These are phyloP conservation scores for Drosophila mojavensis DNA, from an alignment of 1,140 invertebrate genomes.

Conservation along the genomic window DNA sequence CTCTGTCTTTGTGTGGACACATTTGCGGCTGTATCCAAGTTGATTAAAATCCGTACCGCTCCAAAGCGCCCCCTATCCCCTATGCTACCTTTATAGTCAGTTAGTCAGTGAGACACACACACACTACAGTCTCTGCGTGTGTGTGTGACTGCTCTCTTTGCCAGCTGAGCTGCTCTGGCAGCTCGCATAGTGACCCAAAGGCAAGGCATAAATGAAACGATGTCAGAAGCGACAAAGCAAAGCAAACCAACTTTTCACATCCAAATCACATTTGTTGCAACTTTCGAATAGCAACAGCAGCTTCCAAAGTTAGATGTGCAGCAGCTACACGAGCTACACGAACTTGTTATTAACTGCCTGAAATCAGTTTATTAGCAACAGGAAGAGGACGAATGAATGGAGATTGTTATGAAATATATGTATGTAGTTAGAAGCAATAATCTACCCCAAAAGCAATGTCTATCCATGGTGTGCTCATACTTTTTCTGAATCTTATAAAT, in stretches of 20 bases:
- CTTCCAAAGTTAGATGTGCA: no score
- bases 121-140: neutral
- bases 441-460: no score
- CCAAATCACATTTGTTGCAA: neutral
- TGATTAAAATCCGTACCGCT: constrained; percentile 36
- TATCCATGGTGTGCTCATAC: no score
- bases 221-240: neutral
- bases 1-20: constrained; percentile 15
- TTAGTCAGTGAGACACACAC: neutral
- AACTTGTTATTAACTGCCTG: no score
- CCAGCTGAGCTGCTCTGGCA: constrained; percentile 4
- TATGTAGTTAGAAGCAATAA: no score
- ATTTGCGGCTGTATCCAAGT: constrained; percentile 37
- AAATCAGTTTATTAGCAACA: no score
- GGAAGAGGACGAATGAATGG: no score
- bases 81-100: neutral
- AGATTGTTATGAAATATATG: no score
- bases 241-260: neutral
- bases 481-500: no score
- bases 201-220: constrained; percentile 12
- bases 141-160: constrained; percentile 20
- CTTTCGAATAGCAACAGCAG: no score
- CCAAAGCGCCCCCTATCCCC: neutral
- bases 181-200: constrained; percentile 25
- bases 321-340: no score